These are phyloP conservation scores for Meteorus colon DNA, from an alignment of 2,888 invertebrate species.

Conservation along the genomic window DNA sequence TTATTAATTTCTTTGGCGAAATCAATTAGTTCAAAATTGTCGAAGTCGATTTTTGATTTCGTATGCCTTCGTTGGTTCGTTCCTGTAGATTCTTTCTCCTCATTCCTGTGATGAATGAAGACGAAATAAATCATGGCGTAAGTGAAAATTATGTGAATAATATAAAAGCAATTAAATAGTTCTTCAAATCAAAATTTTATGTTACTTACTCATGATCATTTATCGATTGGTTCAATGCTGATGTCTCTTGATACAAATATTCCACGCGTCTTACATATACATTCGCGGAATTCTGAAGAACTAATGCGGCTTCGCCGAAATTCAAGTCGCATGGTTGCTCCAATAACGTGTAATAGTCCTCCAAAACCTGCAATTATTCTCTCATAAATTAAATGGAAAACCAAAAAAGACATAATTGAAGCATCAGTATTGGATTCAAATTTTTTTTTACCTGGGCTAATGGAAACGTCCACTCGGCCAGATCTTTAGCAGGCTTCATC, in stretches of 20 bases:
- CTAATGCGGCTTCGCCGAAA: constrained; percentile 85
- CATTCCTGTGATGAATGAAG: constrained; percentile 44
- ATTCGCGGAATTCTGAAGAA: constrained; percentile 82
- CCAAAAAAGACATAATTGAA: constrained; percentile 16
- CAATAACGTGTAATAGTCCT: constrained; percentile 60
- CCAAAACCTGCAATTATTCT: constrained; percentile 57
- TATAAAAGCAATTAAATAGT: not conserved
- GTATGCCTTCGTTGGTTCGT: constrained; percentile 46
- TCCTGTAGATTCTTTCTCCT: constrained; percentile 49
- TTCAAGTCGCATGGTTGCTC: constrained; percentile 72
- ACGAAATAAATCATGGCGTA: too few relatives aligned
- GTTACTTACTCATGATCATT: constrained; percentile 56
- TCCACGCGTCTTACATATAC: constrained; percentile 86
- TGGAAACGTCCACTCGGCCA: constrained; percentile 67
- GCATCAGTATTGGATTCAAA: not conserved
- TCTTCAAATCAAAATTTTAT: not conserved
- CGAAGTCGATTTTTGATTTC: constrained; percentile 48
- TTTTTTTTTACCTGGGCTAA: constrained; percentile 62
- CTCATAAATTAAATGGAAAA: constrained; percentile 22
- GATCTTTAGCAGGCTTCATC: constrained; percentile 63
- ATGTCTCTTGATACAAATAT: constrained; percentile 74
- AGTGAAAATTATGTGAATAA: too few relatives aligned
- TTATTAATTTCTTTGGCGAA: constrained; percentile 61
- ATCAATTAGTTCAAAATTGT: constrained; percentile 47
- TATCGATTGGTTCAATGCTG: constrained; percentile 71